Conservation (phyloP, 2,113 vertebrate species). For the Stegostoma tigrinum region DNA sequence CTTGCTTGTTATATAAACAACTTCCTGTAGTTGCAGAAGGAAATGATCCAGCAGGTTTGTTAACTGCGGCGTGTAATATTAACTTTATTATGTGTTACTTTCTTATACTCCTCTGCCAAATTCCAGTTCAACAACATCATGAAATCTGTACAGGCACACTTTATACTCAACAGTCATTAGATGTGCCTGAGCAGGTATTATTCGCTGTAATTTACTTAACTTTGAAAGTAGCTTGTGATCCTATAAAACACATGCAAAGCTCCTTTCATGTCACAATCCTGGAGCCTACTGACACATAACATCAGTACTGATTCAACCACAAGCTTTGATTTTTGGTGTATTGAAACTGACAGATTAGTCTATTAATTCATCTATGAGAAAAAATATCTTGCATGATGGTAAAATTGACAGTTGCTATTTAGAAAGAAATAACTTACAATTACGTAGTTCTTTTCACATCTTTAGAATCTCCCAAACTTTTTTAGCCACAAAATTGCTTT, state of each 20-base stretch:
- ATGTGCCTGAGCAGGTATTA: neutral
- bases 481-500: neutral
- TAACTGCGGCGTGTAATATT: neutral
- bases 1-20: neutral
- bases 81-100: constrained; percentile 25
- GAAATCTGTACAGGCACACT: neutral
- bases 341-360: neutral
- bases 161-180: neutral
- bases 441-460: neutral
- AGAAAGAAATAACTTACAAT: neutral
- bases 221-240: neutral
- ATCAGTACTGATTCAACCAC: neutral
- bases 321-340: neutral
- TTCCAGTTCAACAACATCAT: neutral
- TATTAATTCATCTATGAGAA: neutral
- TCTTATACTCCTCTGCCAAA: neutral
- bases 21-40: neutral
- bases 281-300: neutral
- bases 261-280: neutral
- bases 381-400: neutral
- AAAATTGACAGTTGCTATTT: neutral
- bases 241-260: neutral
- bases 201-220: neutral
- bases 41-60: neutral
- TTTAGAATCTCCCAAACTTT: neutral